These are phyloP conservation scores for Oligia strigilis DNA, from an alignment of 2,888 invertebrate genomes.

Conservation along the genomic window DNA sequence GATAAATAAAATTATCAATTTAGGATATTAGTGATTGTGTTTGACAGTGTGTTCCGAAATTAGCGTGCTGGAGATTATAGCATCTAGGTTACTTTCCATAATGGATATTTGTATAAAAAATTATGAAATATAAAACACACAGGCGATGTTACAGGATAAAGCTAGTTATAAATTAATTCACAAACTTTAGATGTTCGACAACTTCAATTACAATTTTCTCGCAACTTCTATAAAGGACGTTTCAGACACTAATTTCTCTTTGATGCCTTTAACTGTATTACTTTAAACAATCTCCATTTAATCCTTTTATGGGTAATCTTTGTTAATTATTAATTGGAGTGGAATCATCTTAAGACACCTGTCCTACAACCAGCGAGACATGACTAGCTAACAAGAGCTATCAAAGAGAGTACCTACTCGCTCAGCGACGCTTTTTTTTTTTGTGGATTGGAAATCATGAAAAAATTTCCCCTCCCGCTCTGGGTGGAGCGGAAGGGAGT, in stretches of 20 bases:
- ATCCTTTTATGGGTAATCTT: constrained; percentile 54
- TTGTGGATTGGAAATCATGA: too few relatives aligned
- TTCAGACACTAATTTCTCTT: constrained; percentile 54
- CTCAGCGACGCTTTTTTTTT: too few relatives aligned
- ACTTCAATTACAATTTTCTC: constrained; percentile 32
- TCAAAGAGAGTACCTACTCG: neutral
- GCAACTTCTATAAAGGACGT: constrained; percentile 34
- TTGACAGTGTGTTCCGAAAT: too few relatives aligned
- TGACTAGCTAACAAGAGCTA: neutral
- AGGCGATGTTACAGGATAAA: too few relatives aligned
- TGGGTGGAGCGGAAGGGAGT: too few relatives aligned
- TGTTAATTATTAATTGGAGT: constrained; percentile 57
- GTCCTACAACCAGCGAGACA: neutral
- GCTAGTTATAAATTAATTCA: constrained; percentile 1
- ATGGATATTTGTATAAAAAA: neutral
- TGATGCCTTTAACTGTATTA: constrained; percentile 51
- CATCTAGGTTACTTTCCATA: neutral
- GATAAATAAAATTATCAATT: too few relatives aligned
- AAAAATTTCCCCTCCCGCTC: too few relatives aligned
- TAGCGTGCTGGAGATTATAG: too few relatives aligned
- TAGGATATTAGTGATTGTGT: too few relatives aligned
- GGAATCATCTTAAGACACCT: constrained; percentile 39
- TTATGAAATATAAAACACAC: neutral
- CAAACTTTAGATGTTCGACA: constrained; percentile 36
- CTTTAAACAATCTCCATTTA: constrained; percentile 56